Conservation (phyloP, 2,888 invertebrate genomes). For the Cheilosia urbana region DNA sequence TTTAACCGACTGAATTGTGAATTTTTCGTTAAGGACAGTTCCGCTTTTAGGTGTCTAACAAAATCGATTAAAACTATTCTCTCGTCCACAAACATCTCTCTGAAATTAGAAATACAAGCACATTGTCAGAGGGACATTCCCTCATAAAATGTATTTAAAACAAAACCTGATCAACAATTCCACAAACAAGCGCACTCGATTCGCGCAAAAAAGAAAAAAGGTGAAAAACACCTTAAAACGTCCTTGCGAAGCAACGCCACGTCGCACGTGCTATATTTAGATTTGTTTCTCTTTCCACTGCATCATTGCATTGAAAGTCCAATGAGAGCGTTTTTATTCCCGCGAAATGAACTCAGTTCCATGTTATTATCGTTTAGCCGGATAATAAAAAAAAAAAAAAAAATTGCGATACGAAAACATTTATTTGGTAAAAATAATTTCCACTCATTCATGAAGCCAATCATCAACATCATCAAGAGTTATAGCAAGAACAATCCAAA, state of each 20-base stretch:
- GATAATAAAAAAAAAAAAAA: neutral
- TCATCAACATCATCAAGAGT: neutral
- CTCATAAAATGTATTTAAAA: too few relatives aligned
- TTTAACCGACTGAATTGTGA: too few relatives aligned
- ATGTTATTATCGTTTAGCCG: neutral
- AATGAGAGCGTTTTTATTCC: neutral
- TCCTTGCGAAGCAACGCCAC: neutral
- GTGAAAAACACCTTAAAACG: neutral
- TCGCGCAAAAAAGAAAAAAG: too few relatives aligned
- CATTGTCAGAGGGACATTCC: too few relatives aligned
- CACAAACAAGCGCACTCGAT: too few relatives aligned
- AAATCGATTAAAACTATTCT: too few relatives aligned
- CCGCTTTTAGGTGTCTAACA: too few relatives aligned
- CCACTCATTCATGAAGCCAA: neutral
- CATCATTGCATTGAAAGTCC: neutral
- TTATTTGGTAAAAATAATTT: neutral
- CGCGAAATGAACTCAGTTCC: slow-evolving; percentile 13
- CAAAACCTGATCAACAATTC: too few relatives aligned
- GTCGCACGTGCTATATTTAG: neutral
- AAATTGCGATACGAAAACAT: neutral
- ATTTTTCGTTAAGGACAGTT: too few relatives aligned
- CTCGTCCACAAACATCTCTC: too few relatives aligned
- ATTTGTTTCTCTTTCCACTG: neutral
- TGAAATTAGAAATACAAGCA: too few relatives aligned
- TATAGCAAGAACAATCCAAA: neutral